phyloP scores from a whole-genome alignment of 2,888 invertebrate genomes.

The Flabesymbios commensalis region DNA sequence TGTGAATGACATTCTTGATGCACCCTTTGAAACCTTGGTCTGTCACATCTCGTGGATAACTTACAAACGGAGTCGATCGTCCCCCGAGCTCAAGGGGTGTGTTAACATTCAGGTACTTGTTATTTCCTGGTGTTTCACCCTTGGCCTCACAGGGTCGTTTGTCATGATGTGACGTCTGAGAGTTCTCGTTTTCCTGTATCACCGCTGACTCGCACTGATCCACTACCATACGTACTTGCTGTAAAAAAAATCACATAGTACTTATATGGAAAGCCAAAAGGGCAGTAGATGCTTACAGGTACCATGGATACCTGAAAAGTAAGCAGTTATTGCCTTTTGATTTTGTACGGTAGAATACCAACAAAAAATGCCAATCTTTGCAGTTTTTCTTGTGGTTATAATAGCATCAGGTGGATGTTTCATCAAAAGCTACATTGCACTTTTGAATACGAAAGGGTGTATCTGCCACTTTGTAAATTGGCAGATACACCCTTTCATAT shows the following conservation, averaged over 20 bases:
- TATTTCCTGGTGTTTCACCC: constrained; percentile 91
- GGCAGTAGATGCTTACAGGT: no score
- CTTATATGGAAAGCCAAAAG: not conserved
- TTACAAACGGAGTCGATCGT: constrained; percentile 63
- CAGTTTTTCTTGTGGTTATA: no score
- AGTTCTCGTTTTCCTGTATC: constrained; percentile 75
- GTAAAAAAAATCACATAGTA: not conserved
- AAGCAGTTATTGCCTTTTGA: no score
- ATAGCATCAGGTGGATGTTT: no score
- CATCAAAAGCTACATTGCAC: no score
- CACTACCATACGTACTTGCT: constrained; percentile 80
- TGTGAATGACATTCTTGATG: constrained; percentile 91
- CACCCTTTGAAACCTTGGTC: constrained; percentile 90
- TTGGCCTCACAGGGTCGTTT: constrained; percentile 87
- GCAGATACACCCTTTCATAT: no score
- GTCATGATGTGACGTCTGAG: constrained; percentile 77
- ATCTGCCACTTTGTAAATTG: no score
- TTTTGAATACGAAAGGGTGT: no score
- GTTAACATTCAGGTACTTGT: constrained; percentile 93
- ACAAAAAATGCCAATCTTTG: no score
- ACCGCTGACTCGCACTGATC: constrained; percentile 90
- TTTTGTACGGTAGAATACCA: no score
- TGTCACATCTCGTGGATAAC: constrained; percentile 35
- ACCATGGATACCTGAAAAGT: no score
- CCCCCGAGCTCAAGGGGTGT: constrained; percentile 89